Percentiles rank a stretch among this genome's conserved stretches.
Conservation (phyloP, 1,140 invertebrate genomes). For the Drosophila pandora region DNA sequence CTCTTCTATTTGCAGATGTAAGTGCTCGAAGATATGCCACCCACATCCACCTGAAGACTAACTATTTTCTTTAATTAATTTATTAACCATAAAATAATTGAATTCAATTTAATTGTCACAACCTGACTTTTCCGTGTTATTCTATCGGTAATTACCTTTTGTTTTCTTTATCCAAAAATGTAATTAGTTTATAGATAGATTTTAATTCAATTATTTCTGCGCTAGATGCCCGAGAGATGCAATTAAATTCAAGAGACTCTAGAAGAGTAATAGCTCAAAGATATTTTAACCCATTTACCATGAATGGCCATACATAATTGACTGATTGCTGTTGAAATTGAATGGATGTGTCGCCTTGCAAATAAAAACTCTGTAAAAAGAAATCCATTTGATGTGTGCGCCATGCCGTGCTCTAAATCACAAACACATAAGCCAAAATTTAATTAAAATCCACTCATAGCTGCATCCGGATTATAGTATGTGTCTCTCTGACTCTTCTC, state of each 20-base stretch:
- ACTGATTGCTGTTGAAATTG: conserved; percentile 59
- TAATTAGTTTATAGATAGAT: background rate
- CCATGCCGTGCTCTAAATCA: conserved; percentile 75
- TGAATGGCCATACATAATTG: conserved; percentile 72
- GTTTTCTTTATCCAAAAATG: background rate
- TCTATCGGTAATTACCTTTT: background rate
- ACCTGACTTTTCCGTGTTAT: conserved; percentile 15
- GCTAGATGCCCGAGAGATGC: background rate
- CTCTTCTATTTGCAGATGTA: conserved; percentile 76
- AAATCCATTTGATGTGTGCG: conserved; percentile 42
- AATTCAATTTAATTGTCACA: conserved; percentile 28
- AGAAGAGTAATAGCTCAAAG: conserved; percentile 46
- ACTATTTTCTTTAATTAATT: conserved; percentile 38
- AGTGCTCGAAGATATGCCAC: conserved; percentile 37
- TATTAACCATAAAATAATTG: conserved; percentile 10
- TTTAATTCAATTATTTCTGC: conserved; percentile 2
- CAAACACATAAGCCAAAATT: conserved; percentile 61
- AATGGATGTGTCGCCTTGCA: conserved; percentile 43
- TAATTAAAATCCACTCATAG: conserved; percentile 72
- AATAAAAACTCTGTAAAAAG: background rate
- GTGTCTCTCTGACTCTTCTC: conserved; percentile 22
- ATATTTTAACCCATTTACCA: conserved; percentile 62
- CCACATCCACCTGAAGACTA: too few species aligned
- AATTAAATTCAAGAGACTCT: conserved; percentile 29
- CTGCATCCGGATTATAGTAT: conserved; percentile 34